These are phyloP conservation scores for Poecilus cupreus DNA, from an alignment of 2,888 invertebrate species.

Conservation along the genomic window DNA sequence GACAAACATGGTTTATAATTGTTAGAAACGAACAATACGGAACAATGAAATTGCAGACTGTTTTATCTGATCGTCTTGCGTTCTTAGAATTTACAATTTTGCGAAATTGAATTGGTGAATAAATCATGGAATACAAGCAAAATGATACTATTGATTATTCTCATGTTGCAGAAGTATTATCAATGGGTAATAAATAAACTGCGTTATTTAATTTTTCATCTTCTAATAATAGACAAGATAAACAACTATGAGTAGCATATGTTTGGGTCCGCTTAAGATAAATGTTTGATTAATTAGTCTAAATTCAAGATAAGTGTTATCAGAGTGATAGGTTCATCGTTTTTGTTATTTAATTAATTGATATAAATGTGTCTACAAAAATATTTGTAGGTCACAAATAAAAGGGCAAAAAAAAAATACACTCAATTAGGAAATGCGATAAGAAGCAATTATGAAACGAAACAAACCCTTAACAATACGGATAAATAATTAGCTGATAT, in stretches of 20 bases:
- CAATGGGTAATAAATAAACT: conserved; percentile 17
- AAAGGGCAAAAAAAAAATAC: background rate
- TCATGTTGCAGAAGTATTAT: too few species aligned
- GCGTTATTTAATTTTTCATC: background rate
- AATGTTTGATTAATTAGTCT: conserved; percentile 30
- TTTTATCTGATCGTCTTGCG: too few species aligned
- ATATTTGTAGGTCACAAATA: conserved; percentile 8
- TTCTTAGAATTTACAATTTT: too few species aligned
- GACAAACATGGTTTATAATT: background rate
- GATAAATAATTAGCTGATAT: background rate
- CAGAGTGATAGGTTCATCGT: conserved; percentile 12
- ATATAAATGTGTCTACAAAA: conserved; percentile 35
- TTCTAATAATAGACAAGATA: conserved; percentile 26
- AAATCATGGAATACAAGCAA: too few species aligned
- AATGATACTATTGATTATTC: too few species aligned
- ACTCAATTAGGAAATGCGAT: background rate
- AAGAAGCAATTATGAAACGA: conserved; percentile 1
- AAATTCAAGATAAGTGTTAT: conserved; percentile 32
- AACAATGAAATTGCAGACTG: too few species aligned
- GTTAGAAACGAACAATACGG: background rate
- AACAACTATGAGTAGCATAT: background rate
- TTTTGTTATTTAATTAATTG: conserved; percentile 4
- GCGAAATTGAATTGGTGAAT: too few species aligned
- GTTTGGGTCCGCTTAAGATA: background rate
- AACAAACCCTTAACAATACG: background rate